Evolutionary conservation across 2,888 invertebrate species (phyloP).

Genomic region (Acleris sparsana): DNA sequence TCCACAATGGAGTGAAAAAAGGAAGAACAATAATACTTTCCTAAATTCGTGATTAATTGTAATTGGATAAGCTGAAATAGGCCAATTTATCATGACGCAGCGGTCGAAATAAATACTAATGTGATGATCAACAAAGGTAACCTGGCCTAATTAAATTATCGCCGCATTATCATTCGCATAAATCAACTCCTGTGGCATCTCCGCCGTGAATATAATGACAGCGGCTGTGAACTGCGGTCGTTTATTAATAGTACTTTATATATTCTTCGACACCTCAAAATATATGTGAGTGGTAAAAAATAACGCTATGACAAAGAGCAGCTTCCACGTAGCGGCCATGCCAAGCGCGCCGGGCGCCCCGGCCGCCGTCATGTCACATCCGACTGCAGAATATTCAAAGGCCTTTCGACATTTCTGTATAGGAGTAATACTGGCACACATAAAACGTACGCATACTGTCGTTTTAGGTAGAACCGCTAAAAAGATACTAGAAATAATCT

Average conservation of each 20-base stretch:
- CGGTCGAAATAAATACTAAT: no score
- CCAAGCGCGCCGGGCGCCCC: slow-evolving; percentile 39
- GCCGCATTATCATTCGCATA: slow-evolving; percentile 9
- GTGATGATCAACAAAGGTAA: no score
- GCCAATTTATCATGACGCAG: no score
- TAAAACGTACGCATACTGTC: background rate
- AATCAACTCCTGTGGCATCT: slow-evolving; percentile 8
- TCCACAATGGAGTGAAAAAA: no score
- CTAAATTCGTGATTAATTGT: no score
- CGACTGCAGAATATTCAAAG: slow-evolving; percentile 1
- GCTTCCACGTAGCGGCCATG: slow-evolving; percentile 56
- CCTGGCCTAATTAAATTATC: background rate
- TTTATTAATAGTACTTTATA: slow-evolving; percentile 34
- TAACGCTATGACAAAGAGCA: slow-evolving; percentile 51
- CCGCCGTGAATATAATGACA: background rate
- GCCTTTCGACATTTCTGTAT: background rate
- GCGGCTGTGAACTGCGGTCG: slow-evolving; percentile 17
- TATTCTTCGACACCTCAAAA: slow-evolving; percentile 49
- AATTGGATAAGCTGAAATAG: no score
- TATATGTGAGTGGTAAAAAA: slow-evolving; percentile 48
- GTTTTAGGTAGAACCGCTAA: no score
- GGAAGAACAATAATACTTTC: no score
- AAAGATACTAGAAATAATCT: no score
- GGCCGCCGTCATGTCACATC: background rate
- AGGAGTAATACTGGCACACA: background rate